Evolutionary conservation across 2,113 vertebrate genomes (phyloP).

Genomic region (Vidua macroura): DNA sequence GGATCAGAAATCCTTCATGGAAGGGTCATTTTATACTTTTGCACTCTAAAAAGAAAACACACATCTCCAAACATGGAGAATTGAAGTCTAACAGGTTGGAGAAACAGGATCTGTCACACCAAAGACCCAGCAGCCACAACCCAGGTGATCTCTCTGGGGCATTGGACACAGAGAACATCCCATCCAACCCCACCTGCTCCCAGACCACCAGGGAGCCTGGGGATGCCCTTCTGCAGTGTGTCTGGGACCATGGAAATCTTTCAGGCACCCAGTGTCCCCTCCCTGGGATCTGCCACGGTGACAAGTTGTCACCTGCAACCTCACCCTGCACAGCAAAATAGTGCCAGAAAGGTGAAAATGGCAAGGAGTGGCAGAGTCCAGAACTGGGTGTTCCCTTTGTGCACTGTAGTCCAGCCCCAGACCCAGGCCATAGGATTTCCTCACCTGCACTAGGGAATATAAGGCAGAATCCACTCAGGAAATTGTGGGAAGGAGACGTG

Average conservation of each 20-base stretch:
- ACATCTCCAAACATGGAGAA: fast-evolving
- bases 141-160: fast-evolving
- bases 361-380: neutral
- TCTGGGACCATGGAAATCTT: neutral
- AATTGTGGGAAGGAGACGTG: neutral
- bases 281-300: neutral
- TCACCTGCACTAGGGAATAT: neutral
- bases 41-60: neutral
- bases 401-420: fast-evolving
- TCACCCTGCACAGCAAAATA: neutral
- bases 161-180: neutral
- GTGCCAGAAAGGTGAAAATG: neutral
- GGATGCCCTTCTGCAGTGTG: neutral
- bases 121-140: neutral
- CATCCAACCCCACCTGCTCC: neutral
- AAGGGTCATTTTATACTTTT: neutral
- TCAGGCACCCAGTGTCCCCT: neutral
- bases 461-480: neutral
- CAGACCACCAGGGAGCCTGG: neutral
- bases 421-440: neutral
- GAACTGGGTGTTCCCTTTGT: neutral
- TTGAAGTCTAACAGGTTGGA: neutral
- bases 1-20: neutral
- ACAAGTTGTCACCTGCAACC: neutral
- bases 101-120: neutral